Evolutionary conservation across 2,797 vertebrate genomes (phyloP).

Genomic region (Sternotherus odoratus): DNA sequence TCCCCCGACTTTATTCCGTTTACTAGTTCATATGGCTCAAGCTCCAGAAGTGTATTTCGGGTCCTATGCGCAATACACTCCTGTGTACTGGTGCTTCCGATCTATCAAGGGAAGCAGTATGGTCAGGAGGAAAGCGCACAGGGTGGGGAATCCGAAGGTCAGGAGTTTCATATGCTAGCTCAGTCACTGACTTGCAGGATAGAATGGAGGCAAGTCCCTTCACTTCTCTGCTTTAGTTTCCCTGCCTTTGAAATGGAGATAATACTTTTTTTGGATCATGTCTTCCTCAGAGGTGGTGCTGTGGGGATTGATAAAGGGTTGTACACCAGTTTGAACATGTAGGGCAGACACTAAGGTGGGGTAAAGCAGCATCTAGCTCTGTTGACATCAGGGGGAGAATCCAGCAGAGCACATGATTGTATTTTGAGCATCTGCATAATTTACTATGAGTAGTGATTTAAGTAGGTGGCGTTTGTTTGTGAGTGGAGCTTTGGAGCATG

Average conservation of each 20-base stretch:
- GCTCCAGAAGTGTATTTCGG: fast-evolving
- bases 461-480: neutral
- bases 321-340: neutral
- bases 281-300: neutral
- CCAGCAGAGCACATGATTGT: neutral
- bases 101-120: neutral
- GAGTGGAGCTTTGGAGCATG: neutral
- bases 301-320: neutral
- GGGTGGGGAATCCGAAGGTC: neutral
- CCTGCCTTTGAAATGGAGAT: neutral
- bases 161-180: neutral
- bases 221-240: neutral
- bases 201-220: neutral
- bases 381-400: neutral
- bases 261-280: too few relatives aligned
- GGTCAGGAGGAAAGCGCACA: neutral
- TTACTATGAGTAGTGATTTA: neutral
- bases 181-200: neutral
- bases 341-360: neutral
- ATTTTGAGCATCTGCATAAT: neutral
- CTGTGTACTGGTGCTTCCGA: neutral
- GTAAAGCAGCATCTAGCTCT: neutral
- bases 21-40: fast-evolving
- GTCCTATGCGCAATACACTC: neutral
- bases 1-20: neutral